Evolutionary conservation across 1,140 invertebrate genomes (phyloP).

Genomic region (Gryon sp.): DNA sequence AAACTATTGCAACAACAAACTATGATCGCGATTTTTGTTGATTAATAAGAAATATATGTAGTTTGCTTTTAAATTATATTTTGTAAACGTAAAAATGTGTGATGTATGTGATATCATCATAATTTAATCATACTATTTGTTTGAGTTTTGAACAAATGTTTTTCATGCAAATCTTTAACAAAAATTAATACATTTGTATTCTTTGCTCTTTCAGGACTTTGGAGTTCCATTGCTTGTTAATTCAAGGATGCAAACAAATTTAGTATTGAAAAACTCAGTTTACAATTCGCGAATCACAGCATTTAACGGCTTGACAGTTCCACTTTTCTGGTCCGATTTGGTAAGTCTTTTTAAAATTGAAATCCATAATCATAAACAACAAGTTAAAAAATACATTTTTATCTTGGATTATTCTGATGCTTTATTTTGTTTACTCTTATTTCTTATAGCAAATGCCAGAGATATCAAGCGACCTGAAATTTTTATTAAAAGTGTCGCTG

Average conservation of each 20-base stretch:
- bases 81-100: no score
- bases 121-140: no score
- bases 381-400: no score
- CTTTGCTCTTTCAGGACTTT: conserved; percentile 75
- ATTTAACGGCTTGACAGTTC: conserved; percentile 83
- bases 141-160: background rate
- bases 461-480: conserved; percentile 52
- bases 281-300: conserved; percentile 79
- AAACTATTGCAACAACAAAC: no score
- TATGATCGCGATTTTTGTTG: no score
- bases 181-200: no score
- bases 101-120: no score
- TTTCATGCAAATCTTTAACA: background rate
- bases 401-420: no score
- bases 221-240: conserved; percentile 82
- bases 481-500: conserved; percentile 61
- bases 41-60: no score
- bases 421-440: background rate
- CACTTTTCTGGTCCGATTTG: conserved; percentile 84
- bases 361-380: background rate
- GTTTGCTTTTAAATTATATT: no score
- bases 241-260: conserved; percentile 84
- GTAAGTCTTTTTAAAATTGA: conserved; percentile 72
- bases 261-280: conserved; percentile 81
- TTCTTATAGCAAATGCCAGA: conserved; percentile 64